Conservation (phyloP, 2,888 invertebrate genomes). For the Melitaea athalia region DNA sequence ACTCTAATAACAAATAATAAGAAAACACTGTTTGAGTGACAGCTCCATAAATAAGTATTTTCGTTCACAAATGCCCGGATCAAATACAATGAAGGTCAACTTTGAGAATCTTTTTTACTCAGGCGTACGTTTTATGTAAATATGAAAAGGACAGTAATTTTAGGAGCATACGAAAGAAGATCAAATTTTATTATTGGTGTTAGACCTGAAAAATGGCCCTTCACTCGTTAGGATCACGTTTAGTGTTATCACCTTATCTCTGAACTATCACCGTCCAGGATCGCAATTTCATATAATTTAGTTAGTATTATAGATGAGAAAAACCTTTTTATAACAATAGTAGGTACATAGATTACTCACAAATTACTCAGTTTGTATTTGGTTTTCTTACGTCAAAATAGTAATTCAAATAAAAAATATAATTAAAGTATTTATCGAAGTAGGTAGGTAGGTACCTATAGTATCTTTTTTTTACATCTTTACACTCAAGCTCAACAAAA, state of each 20-base stretch:
- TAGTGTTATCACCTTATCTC: constrained; percentile 15
- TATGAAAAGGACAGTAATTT: constrained; percentile 1
- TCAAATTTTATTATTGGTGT: constrained; percentile 25
- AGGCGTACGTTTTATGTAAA: constrained; percentile 1
- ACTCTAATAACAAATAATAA: constrained; percentile 1
- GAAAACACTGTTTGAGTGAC: background rate
- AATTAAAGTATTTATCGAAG: no score
- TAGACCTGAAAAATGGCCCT: constrained; percentile 22
- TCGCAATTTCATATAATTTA: background rate
- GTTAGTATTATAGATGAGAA: no score
- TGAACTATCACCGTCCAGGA: constrained; percentile 1
- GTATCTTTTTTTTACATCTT: no score
- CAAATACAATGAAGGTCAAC: constrained; percentile 15
- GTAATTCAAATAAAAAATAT: no score
- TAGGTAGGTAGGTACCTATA: no score
- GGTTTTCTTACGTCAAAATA: no score
- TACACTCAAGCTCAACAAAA: no score
- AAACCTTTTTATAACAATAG: no score
- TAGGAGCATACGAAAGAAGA: background rate
- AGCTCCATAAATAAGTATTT: constrained; percentile 12
- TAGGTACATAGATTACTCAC: no score
- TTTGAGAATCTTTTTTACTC: constrained; percentile 6
- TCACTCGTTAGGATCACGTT: constrained; percentile 15
- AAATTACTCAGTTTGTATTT: no score
- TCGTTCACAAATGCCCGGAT: constrained; percentile 20